Base-by-base conservation (phyloP, 2,888 invertebrate genomes). In the Diarsia brunnea region DNA sequence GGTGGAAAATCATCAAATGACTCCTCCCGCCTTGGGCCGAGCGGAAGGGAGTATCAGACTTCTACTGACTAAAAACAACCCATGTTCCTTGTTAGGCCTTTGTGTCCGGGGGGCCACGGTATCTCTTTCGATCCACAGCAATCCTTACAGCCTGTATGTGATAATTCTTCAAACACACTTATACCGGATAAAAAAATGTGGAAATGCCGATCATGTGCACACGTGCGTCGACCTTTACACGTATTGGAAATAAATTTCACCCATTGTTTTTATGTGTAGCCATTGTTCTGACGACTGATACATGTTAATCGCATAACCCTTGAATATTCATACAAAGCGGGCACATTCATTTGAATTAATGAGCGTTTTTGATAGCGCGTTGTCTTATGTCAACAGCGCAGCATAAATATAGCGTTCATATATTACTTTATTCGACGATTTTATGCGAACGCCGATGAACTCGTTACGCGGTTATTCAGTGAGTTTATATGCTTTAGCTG, bases 311-410 rank as follows among this genome's bases (percentile, higher is more conserved):
- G 75, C 60, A 70, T 16, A 55, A 24, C 75, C 69, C 67, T 75
- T 88, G 86, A 88, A 89, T 88, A 88, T 88, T 87, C 87, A 88
- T 84, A 73, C 63, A 73, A 81, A 84, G 69, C 73, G 78, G 73
- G 60, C 75, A 78, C 78, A 83, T 84, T 85, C 74, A 81, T 84
- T 82, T 83, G 79, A 84, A 86, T 89, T 87, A 87, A 89, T 83
- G 85, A 83, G 67, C 65, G 81, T 79, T 88, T 87, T 88, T 83
- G 81, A 79, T 85, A 78, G 64, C 70, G 60, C 63, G 70, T 79
- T 85, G 77, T 69, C 79, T 81, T 76, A n/a, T 77, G 70, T 84
- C 80, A 79, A 80, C 76, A 75, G 4, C 55, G 51, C 63, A 51
- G 67, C 43, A n/a, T 63, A n/a, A n/a, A n/a, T n/a, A 63, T 14